Conservation (phyloP, 2,797 vertebrate genomes). For the Chelidonichthys spinosus region DNA sequence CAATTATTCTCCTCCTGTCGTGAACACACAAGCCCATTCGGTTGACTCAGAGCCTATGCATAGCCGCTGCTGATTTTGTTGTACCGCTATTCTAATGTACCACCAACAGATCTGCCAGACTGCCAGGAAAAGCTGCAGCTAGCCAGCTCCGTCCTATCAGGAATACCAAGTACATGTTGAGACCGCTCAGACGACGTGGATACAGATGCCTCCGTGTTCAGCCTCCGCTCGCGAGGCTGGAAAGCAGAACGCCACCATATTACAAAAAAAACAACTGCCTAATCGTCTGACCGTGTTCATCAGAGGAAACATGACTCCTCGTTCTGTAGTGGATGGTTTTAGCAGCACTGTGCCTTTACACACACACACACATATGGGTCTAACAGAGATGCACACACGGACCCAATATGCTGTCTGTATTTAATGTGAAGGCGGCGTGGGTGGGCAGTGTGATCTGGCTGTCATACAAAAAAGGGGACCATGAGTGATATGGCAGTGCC, state of each 20-base stretch:
- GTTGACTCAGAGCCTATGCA: slow-evolving; percentile 54
- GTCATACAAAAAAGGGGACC: slow-evolving; percentile 64
- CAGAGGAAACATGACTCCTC: slow-evolving; percentile 65
- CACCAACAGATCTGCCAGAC: slow-evolving; percentile 68
- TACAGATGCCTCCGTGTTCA: slow-evolving; percentile 72
- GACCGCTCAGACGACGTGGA: slow-evolving; percentile 55
- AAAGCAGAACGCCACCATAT: slow-evolving; percentile 64
- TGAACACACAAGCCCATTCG: slow-evolving; percentile 42
- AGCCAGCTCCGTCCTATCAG: slow-evolving; percentile 71
- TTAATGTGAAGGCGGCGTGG: slow-evolving; percentile 39
- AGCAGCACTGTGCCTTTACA: slow-evolving; percentile 4
- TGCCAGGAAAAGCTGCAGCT: slow-evolving; percentile 68
- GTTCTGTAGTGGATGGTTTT: slow-evolving; percentile 35
- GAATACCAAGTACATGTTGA: slow-evolving; percentile 74
- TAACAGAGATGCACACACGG: slow-evolving; percentile 8
- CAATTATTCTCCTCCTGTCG: slow-evolving; percentile 70
- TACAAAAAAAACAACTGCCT: slow-evolving; percentile 66
- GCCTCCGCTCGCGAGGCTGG: slow-evolving; percentile 49
- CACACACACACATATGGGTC: neutral
- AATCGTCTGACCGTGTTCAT: slow-evolving; percentile 59
- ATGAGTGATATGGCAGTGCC: slow-evolving; percentile 70
- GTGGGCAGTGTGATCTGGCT: slow-evolving; percentile 55
- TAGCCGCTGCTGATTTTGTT: slow-evolving; percentile 38
- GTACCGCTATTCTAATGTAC: slow-evolving; percentile 55
- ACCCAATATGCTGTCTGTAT: slow-evolving; percentile 40